Conservation (phyloP, 1,140 invertebrate species). For the Saccostrea glomerata region DNA sequence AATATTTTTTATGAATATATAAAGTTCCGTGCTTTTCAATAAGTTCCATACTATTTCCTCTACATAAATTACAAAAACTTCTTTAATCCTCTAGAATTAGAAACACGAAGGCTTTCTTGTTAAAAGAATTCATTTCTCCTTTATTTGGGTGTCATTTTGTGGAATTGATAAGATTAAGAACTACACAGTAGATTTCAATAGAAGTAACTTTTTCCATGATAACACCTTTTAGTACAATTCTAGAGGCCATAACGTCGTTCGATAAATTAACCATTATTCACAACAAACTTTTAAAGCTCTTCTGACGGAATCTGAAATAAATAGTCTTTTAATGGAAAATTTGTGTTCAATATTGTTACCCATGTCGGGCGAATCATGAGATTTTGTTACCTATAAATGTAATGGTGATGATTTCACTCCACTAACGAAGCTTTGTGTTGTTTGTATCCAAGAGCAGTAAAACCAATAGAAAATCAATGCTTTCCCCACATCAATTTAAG, state of each 20-base stretch:
- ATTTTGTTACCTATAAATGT: constrained; percentile 20
- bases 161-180: constrained; percentile 27
- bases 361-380: background rate
- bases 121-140: background rate
- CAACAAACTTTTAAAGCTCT: background rate
- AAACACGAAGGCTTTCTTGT: background rate
- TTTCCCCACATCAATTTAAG: background rate
- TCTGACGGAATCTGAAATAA: constrained; percentile 13
- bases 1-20: too few relatives aligned
- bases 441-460: background rate
- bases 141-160: constrained; percentile 19
- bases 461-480: constrained; percentile 2
- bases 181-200: background rate
- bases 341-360: constrained; percentile 12
- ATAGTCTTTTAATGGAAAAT: constrained; percentile 22
- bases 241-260: background rate
- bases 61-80: background rate
- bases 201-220: too few relatives aligned
- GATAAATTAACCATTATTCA: constrained; percentile 10
- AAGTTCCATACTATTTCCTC: background rate
- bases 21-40: too few relatives aligned
- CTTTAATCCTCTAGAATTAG: background rate
- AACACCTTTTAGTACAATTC: too few relatives aligned
- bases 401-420: background rate
- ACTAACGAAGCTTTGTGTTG: background rate